phyloP scores from a whole-genome alignment of 2,113 vertebrate genomes.

The Pygoscelis antarcticus region DNA sequence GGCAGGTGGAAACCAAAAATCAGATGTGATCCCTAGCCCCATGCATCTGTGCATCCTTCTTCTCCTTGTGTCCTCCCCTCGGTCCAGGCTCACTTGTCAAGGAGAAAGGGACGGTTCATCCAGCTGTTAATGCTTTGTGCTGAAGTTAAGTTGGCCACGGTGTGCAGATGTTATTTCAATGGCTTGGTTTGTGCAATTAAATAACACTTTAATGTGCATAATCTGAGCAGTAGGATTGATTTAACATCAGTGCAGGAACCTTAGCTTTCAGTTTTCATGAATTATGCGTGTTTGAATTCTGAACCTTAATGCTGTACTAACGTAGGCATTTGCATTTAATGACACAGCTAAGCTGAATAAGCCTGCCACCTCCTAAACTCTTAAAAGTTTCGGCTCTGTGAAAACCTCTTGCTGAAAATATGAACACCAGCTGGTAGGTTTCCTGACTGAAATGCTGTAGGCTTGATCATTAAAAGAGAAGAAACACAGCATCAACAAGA shows the following conservation, averaged over 20 bases:
- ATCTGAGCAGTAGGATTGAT: conserved; percentile 14
- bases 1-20: neutral
- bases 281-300: conserved; percentile 29
- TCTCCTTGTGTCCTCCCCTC: neutral
- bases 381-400: neutral
- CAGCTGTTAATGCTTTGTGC: neutral
- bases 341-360: neutral
- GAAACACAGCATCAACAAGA: neutral
- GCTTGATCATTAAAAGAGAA: conserved; percentile 17
- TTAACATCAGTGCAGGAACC: neutral
- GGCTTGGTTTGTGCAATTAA: neutral
- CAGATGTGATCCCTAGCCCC: neutral
- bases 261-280: conserved; percentile 22
- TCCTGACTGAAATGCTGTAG: neutral
- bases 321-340: conserved; percentile 32
- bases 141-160: neutral
- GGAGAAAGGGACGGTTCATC: neutral
- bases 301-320: neutral
- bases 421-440: neutral
- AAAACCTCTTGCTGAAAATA: neutral
- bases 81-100: neutral
- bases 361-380: neutral
- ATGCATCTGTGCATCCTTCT: neutral
- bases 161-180: neutral
- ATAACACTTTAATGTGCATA: neutral